These are phyloP conservation scores for Polyergus mexicanus DNA, from an alignment of 1,140 invertebrate genomes.

Conservation along the genomic window DNA sequence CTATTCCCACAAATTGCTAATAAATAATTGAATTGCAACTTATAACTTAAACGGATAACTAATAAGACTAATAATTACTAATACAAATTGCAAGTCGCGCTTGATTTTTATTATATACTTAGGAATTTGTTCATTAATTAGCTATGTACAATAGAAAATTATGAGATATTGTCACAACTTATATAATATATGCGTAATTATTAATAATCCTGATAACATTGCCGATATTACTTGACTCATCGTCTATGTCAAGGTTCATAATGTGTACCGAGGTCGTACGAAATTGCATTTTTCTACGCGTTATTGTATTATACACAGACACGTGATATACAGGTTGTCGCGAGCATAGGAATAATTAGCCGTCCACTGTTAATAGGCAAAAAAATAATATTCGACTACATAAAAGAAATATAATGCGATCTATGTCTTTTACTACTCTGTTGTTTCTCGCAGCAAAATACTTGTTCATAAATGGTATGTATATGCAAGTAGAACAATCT, in stretches of 20 bases:
- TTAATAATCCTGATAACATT: not conserved
- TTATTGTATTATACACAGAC: not conserved
- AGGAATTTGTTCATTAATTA: not conserved
- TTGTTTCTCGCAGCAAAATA: not conserved
- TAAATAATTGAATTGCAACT: not conserved
- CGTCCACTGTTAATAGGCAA: not conserved
- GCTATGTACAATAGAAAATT: not conserved
- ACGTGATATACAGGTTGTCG: conserved; percentile 19
- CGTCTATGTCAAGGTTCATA: not conserved
- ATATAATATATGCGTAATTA: not conserved
- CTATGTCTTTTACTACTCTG: not conserved
- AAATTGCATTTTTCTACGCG: conserved; percentile 10
- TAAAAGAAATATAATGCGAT: conserved; percentile 20
- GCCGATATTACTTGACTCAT: conserved; percentile 38
- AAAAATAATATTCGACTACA: not conserved
- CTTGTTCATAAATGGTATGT: not conserved
- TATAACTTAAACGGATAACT: not conserved
- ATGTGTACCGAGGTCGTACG: not conserved
- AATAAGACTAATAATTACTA: not conserved
- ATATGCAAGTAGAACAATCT: not conserved
- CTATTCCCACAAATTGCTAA: not conserved
- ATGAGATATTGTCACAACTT: not conserved
- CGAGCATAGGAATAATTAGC: conserved; percentile 16
- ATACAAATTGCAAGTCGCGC: not conserved
- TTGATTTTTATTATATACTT: not conserved